Conservation (phyloP, 2,797 vertebrate genomes). For the Epinephelus coioides region DNA sequence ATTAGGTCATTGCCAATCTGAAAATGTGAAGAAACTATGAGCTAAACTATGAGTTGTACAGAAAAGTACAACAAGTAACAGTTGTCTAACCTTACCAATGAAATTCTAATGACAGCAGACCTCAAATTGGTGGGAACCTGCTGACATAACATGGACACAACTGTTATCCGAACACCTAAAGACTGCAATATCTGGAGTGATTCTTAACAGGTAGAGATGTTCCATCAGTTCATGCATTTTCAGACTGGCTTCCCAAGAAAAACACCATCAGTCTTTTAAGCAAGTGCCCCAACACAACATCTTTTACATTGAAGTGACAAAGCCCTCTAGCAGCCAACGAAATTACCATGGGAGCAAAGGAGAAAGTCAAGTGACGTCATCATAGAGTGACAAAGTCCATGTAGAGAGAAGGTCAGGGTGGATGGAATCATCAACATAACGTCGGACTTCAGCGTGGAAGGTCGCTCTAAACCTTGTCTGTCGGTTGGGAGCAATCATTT, state of each 20-base stretch:
- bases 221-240: background rate
- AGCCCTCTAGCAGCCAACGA: background rate
- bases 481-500: background rate
- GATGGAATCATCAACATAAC: background rate
- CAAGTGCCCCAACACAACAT: background rate
- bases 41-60: background rate
- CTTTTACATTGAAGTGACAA: background rate
- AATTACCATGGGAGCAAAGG: background rate
- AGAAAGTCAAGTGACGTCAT: background rate
- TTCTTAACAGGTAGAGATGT: background rate
- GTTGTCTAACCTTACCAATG: background rate
- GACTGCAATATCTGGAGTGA: background rate
- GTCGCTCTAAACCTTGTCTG: background rate
- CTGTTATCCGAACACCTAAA: background rate
- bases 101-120: background rate
- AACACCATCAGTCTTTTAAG: background rate
- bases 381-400: background rate
- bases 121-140: background rate
- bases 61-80: background rate
- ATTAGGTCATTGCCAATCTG: accelerated
- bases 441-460: background rate
- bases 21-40: background rate
- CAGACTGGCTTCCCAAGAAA: background rate
- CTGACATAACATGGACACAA: background rate
- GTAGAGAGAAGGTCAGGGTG: background rate